Evolutionary conservation across 30 jellyfish, hydroid and myxozoan species (phyloP).

Genomic region (Aurelia aurita): DNA sequence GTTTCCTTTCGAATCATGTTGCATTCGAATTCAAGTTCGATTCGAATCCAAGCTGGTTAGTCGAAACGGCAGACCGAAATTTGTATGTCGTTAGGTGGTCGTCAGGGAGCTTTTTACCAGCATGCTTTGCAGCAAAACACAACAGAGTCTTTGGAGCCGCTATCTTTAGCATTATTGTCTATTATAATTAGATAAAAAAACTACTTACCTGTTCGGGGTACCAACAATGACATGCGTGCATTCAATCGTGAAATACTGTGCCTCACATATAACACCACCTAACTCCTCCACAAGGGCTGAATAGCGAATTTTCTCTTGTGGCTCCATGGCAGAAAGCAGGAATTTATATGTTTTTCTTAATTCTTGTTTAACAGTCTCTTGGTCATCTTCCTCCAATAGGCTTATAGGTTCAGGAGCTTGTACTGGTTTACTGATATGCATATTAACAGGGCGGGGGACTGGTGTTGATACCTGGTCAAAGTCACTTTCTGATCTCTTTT

Average conservation of each 20-base stretch:
- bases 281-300: constrained; percentile 88
- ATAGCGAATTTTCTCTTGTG: constrained; percentile 91
- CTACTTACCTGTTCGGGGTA: constrained; percentile 63
- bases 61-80: too few species aligned
- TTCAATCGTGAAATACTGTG: constrained; percentile 72
- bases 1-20: too few species aligned
- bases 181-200: too few species aligned
- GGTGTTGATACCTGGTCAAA: constrained; percentile 42
- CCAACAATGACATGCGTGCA: constrained; percentile 97
- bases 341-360: constrained; percentile 29
- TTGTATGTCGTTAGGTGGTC: too few species aligned
- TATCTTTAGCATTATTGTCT: too few species aligned
- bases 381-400: constrained; percentile 64
- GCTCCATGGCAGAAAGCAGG: constrained; percentile 87
- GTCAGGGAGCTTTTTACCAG: too few species aligned
- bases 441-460: constrained; percentile 61
- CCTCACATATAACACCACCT: constrained; percentile 90
- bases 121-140: too few species aligned
- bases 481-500: neutral
- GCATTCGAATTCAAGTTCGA: too few species aligned
- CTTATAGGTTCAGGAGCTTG: constrained; percentile 74
- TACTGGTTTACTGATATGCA: constrained; percentile 70
- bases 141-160: too few species aligned
- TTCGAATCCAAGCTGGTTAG: too few species aligned
- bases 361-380: neutral